Evolutionary conservation across 1,140 invertebrate genomes (phyloP), one percentile per base, ranked within the genome.

Genomic region (Cecropterus lyciades): DNA sequence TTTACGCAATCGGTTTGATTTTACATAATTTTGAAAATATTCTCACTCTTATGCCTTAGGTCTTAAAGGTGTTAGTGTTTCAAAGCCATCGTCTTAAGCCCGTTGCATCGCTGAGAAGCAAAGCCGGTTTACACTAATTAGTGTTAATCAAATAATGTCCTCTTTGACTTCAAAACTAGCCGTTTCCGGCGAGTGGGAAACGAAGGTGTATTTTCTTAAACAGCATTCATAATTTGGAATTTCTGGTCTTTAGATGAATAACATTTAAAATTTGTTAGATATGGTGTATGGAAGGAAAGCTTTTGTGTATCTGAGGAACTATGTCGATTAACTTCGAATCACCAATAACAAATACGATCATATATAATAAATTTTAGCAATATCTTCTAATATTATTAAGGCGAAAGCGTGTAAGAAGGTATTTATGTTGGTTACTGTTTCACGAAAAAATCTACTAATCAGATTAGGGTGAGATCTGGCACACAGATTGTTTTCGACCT

Each of bases 81-180:
- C n/a, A 16, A 7, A 51, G 15, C 49, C 53, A 49, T 45, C n/a
- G n/a, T n/a, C 15, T 42, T 45, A 70, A 70, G 53, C 81, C 85
- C 82, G 75, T 80, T 79, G 69, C 72, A 64, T 70, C 60, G 68
- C 67, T 51, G 60, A 62, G 71, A 77, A 72, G 76, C 63, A 75
- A 69, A 79, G 77, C 84, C 83, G 79, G 87, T 87, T 81, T 73
- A 71, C 64, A 76, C 79, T 89, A 91, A 91, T 89, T 91, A 89
- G 85, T 89, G 88, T 89, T 91, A 91, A 91, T 87, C 85, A 89
- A 91, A 91, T 86, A 89, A 75, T 77, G 77, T 83, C 84, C 78
- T 78, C 80, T 79, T 82, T 81, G 68, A 72, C 69, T 81, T 77
- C 62, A 67, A 72, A 79, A 82, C 79, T 76, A 70, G 73, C 79